A percentile compares a stretch with the other conserved stretches of the same genome.
Evolutionary conservation across 1,140 invertebrate species (phyloP).

Genomic region (Nephila pilipes): DNA sequence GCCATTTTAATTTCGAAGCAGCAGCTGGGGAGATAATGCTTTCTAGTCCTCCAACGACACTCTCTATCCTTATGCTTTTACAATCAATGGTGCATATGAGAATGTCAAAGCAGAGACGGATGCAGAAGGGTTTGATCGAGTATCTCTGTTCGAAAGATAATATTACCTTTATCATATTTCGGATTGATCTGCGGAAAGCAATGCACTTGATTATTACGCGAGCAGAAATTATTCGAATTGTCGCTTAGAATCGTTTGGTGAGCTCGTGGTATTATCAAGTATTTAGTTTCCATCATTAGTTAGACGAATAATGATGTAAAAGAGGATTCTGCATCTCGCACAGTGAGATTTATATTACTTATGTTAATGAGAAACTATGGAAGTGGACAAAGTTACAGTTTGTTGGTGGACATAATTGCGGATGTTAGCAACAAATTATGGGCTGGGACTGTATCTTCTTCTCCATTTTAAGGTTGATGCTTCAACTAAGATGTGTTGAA

Average conservation of each 20-base stretch:
- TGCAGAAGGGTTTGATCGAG: neutral
- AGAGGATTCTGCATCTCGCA: neutral
- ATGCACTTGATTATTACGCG: neutral
- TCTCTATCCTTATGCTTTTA: neutral
- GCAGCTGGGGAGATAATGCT: too few species aligned
- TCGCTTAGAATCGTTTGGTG: neutral
- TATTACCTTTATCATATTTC: slow-evolving; percentile 22
- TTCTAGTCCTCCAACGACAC: neutral
- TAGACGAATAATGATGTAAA: slow-evolving; percentile 1
- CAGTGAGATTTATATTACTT: neutral
- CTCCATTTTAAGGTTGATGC: too few species aligned
- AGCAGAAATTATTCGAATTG: slow-evolving; percentile 17
- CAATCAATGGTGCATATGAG: neutral
- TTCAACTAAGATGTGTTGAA: too few species aligned
- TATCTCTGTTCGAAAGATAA: neutral
- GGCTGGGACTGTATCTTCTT: too few species aligned
- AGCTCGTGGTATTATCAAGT: neutral
- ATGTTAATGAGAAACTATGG: neutral
- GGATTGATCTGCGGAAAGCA: neutral
- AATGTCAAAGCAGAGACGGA: neutral
- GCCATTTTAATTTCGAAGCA: too few species aligned
- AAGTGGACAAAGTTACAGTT: too few species aligned
- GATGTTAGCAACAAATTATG: too few species aligned
- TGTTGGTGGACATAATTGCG: too few species aligned
- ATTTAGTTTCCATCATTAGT: slow-evolving; percentile 33